Evolutionary conservation across 2,888 invertebrate species (phyloP).

Genomic region (Pachycephus smyrnensis): DNA sequence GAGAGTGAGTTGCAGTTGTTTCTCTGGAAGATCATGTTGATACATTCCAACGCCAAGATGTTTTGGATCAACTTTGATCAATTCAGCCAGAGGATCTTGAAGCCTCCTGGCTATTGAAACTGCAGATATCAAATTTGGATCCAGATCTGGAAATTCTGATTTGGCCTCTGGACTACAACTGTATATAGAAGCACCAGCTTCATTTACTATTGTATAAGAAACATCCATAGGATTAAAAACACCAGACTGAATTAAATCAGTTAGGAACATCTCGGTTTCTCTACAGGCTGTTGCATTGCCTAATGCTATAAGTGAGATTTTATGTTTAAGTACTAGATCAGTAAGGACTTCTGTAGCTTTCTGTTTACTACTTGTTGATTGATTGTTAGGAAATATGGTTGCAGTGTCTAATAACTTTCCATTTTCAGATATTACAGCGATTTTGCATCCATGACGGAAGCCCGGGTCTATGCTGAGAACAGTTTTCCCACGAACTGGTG

Average conservation of each 20-base stretch:
- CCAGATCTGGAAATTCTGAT: slow-evolving; percentile 85
- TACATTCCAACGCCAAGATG: slow-evolving; percentile 97
- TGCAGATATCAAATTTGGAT: slow-evolving; percentile 81
- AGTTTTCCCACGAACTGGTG: slow-evolving; percentile 83
- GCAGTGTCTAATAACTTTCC: slow-evolving; percentile 78
- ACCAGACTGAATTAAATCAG: slow-evolving; percentile 71
- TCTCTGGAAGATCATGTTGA: slow-evolving; percentile 89
- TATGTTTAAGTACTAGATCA: slow-evolving; percentile 71
- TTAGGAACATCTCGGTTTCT: slow-evolving; percentile 84
- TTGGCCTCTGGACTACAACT: slow-evolving; percentile 88
- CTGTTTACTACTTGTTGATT: slow-evolving; percentile 49
- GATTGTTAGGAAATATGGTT: slow-evolving; percentile 76
- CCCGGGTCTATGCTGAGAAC: slow-evolving; percentile 94
- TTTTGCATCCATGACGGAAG: slow-evolving; percentile 89
- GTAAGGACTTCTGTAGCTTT: slow-evolving; percentile 68
- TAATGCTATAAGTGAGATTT: slow-evolving; percentile 84
- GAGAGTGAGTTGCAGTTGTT: slow-evolving; percentile 78
- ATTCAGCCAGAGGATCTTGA: slow-evolving; percentile 90
- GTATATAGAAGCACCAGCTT: slow-evolving; percentile 93
- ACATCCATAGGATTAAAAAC: slow-evolving; percentile 73
- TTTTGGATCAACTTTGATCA: slow-evolving; percentile 93
- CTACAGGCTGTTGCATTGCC: slow-evolving; percentile 94
- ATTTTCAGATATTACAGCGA: slow-evolving; percentile 81
- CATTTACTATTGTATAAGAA: slow-evolving; percentile 86
- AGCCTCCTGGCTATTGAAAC: slow-evolving; percentile 88